Percentiles rank a stretch among this genome's conserved stretches.
Evolutionary conservation across 2,888 invertebrate species (phyloP).

Genomic region (Shargacucullia verbasci): DNA sequence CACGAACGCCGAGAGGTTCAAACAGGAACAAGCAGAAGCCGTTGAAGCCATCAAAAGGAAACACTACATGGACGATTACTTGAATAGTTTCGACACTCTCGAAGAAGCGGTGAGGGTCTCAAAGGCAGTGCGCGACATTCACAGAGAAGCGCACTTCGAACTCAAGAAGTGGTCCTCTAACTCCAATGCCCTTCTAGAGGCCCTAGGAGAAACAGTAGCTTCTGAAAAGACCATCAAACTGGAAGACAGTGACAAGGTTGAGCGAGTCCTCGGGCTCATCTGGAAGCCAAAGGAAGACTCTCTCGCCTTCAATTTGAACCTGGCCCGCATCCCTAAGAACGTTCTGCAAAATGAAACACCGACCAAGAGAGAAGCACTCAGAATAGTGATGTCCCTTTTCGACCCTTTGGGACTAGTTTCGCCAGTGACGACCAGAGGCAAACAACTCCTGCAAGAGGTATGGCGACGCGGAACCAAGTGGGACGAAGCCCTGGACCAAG

Average conservation of each 20-base stretch:
- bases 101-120: not conserved
- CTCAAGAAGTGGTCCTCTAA: too few species aligned
- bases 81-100: not conserved
- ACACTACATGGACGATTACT: not conserved
- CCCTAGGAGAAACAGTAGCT: not conserved
- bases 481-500: not conserved
- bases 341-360: not conserved
- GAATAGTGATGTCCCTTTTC: not conserved
- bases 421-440: not conserved
- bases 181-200: not conserved
- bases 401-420: not conserved
- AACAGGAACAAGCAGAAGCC: not conserved
- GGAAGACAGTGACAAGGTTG: not conserved
- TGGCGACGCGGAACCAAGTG: not conserved
- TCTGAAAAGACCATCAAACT: not conserved
- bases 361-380: not conserved
- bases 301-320: not conserved
- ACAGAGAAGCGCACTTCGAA: too few species aligned
- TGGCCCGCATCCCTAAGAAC: not conserved
- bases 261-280: not conserved
- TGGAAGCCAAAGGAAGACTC: not conserved
- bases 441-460: not conserved
- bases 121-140: too few species aligned
- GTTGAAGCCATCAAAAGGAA: not conserved
- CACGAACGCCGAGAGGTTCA: not conserved